A percentile compares a stretch with the other conserved stretches of the same genome.
Conservation (phyloP, 2,797 vertebrate genomes). For the Danio tinwini region DNA sequence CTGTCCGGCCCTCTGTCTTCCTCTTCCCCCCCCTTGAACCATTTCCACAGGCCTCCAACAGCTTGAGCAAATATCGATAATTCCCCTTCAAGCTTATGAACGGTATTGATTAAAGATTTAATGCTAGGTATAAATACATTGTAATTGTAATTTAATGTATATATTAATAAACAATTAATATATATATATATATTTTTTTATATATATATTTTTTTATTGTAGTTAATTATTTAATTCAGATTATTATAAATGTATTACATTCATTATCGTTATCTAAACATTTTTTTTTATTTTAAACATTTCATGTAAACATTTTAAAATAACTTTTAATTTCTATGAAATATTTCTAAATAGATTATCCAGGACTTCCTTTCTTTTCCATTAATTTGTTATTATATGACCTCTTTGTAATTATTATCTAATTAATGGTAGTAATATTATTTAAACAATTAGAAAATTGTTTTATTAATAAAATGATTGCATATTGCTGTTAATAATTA, state of each 20-base stretch:
- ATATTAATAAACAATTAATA: no score
- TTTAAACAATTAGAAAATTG: no score
- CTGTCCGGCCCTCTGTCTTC: constrained; percentile 58
- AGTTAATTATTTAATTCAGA: not conserved
- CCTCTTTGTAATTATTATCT: not conserved
- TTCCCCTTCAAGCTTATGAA: not conserved
- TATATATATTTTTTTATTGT: no score
- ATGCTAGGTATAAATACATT: no score
- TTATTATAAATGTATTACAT: not conserved
- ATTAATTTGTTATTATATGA: not conserved
- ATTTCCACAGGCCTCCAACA: constrained; percentile 23
- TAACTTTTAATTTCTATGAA: not conserved
- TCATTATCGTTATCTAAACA: not conserved
- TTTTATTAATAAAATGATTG: not conserved
- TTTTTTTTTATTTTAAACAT: not conserved
- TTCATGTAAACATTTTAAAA: not conserved
- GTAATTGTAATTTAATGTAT: no score
- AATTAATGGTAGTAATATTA: no score
- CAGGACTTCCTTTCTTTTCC: not conserved
- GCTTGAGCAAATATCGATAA: not conserved
- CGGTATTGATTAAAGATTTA: not conserved
- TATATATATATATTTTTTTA: no score
- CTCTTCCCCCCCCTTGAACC: constrained; percentile 59
- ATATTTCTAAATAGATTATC: not conserved
- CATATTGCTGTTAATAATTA: not conserved